Conservation (phyloP, 2,113 vertebrate genomes). For the Alexandromys fortis region DNA sequence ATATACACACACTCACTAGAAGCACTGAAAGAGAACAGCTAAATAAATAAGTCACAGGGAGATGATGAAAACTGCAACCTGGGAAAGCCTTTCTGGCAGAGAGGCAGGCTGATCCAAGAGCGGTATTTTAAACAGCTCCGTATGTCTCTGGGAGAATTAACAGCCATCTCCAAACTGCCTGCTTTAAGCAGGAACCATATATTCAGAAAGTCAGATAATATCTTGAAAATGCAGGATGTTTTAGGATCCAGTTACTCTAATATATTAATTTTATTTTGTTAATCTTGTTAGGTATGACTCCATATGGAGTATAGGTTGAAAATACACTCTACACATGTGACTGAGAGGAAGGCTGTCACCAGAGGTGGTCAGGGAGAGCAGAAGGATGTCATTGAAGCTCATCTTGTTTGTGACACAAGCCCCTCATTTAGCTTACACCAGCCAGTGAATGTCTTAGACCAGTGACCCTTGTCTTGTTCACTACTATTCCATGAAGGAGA, state of each 20-base stretch:
- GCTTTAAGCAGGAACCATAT: not conserved
- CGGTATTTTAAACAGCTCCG: not conserved
- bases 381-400: not conserved
- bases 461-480: not conserved
- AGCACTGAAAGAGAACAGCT: not conserved
- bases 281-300: not conserved
- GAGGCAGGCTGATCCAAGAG: not conserved
- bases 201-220: not conserved
- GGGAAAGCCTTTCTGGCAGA: not conserved
- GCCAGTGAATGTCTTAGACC: not conserved
- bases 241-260: not conserved
- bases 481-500: not conserved
- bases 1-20: not conserved
- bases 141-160: not conserved
- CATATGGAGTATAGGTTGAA: not conserved
- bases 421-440: not conserved
- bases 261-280: not conserved
- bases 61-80: not conserved
- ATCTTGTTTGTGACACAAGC: not conserved
- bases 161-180: not conserved
- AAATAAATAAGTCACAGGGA: constrained; percentile 1
- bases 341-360: not conserved
- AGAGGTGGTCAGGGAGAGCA: not conserved
- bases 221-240: not conserved
- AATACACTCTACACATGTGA: not conserved